phyloP scores from a whole-genome alignment of 2,797 vertebrate genomes.

The Channallabes apus region DNA sequence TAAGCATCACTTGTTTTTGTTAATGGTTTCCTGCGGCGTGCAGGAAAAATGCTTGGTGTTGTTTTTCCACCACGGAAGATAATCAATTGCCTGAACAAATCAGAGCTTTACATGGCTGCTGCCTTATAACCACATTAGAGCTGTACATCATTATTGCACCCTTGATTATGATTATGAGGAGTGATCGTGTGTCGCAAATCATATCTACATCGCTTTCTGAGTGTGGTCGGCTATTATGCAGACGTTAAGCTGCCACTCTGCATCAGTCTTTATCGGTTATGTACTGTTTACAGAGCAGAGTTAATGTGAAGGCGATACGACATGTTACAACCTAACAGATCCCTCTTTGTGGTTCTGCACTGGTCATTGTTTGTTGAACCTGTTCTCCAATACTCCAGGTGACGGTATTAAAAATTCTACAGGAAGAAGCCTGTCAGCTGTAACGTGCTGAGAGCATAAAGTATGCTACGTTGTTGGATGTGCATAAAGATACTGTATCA shows the following conservation, averaged over 20 bases:
- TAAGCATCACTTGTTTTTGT: conserved; percentile 32
- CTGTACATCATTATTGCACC: not conserved
- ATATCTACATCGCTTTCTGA: not conserved
- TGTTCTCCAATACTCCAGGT: not conserved
- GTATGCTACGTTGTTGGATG: not conserved
- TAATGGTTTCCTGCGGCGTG: conserved; percentile 34
- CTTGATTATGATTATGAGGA: conserved; percentile 5
- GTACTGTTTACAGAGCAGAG: not conserved
- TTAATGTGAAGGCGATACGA: not conserved
- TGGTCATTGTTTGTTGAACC: not conserved
- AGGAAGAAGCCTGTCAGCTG: not conserved
- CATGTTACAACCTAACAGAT: not conserved
- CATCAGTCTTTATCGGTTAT: not conserved
- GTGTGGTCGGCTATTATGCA: not conserved
- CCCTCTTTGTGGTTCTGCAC: not conserved
- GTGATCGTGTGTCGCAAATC: not conserved
- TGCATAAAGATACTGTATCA: not conserved
- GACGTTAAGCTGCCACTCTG: conserved; percentile 1
- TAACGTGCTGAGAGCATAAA: not conserved
- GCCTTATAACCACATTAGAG: conserved; percentile 14
- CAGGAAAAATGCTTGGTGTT: conserved; percentile 38
- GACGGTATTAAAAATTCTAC: not conserved
- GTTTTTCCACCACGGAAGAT: conserved; percentile 30
- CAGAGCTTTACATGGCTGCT: conserved; percentile 39
- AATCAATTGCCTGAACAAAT: conserved; percentile 48